Evolutionary conservation across 92 coral and sea anemone genomes (phyloP).

Genomic region (Epizoanthus fatuus): DNA sequence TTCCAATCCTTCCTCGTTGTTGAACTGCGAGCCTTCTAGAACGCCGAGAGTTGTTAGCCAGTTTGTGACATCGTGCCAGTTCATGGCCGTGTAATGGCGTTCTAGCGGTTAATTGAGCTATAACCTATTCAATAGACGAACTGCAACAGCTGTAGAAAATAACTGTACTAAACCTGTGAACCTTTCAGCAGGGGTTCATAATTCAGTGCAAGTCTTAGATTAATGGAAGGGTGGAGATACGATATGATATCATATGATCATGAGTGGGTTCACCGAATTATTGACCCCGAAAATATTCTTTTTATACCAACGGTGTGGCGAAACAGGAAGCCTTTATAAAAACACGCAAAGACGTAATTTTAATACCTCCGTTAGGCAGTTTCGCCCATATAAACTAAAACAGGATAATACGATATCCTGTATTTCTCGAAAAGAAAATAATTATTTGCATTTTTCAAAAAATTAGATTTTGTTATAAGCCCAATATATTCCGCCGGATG

Average conservation of each 20-base stretch:
- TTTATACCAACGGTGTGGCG: no score
- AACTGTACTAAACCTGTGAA: slow-evolving; percentile 13
- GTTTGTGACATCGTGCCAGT: slow-evolving; percentile 35
- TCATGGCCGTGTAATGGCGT: not conserved
- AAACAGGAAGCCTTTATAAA: no score
- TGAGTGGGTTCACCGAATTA: slow-evolving; percentile 30
- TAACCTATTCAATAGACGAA: not conserved
- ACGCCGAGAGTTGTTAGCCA: slow-evolving; percentile 83
- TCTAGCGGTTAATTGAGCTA: slow-evolving; percentile 11
- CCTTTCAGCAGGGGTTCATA: slow-evolving; percentile 40
- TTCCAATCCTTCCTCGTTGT: slow-evolving; percentile 54
- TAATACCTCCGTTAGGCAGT: no score
- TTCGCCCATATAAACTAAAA: no score
- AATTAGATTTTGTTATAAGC: no score
- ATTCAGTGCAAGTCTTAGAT: slow-evolving; percentile 1
- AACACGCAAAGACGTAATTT: no score
- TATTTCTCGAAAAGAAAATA: no score
- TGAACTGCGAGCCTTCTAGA: slow-evolving; percentile 51
- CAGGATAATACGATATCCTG: no score
- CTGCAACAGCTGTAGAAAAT: not conserved
- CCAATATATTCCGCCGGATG: no score
- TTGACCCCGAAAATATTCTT: slow-evolving; percentile 31
- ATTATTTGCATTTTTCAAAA: no score
- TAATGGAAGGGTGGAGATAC: slow-evolving; percentile 11
- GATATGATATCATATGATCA: not conserved